phyloP scores from a whole-genome alignment of 23 tunicate species.

The Halocynthia roretzi region DNA sequence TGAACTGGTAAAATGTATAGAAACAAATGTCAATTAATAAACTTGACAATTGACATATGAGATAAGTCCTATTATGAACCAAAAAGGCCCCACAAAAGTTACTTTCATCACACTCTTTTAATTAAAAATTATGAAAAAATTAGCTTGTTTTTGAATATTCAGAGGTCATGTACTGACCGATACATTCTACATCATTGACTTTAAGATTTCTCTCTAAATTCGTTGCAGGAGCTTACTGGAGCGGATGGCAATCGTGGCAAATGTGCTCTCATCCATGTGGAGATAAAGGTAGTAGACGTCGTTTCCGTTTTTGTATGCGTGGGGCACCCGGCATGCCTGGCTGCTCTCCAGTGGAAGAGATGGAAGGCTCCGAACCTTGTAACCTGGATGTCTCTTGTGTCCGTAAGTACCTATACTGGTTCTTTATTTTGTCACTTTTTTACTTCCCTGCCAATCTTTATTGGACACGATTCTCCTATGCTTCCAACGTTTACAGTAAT shows the following conservation, averaged over 20 bases:
- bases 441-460: background rate
- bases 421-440: background rate
- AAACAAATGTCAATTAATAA: background rate
- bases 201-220: no score
- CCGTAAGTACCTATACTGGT: slow-evolving; percentile 16
- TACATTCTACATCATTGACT: no score
- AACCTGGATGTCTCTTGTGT: slow-evolving; percentile 15
- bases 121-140: no score
- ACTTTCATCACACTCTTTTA: no score
- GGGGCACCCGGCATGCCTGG: slow-evolving; percentile 27
- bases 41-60: no score
- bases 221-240: slow-evolving; percentile 18
- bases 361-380: slow-evolving; percentile 4
- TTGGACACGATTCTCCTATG: background rate
- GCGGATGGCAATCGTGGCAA: slow-evolving; percentile 24
- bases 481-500: background rate
- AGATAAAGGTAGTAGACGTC: background rate
- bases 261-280: slow-evolving; percentile 18
- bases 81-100: no score
- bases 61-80: no score
- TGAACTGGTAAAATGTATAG: background rate
- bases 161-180: no score
- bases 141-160: no score
- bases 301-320: slow-evolving; percentile 17
- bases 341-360: slow-evolving; percentile 5